Percentiles rank a stretch among this genome's conserved stretches.
Conservation (phyloP, 2,797 vertebrate species). For the Sus cebifrons region DNA sequence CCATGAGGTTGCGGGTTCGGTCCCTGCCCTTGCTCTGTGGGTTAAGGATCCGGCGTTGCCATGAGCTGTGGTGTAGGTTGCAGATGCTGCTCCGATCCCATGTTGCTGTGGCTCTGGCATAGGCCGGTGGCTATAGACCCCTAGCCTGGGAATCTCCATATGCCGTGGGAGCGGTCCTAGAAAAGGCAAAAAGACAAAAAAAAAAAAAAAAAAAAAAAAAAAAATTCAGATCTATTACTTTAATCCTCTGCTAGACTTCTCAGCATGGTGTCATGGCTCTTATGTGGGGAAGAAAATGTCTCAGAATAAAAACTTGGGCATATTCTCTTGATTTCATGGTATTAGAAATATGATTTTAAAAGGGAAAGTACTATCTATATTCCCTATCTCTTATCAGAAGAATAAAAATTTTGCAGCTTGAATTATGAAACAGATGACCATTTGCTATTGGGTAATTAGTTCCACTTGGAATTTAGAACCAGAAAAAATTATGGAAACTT, state of each 20-base stretch:
- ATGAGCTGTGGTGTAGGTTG: too few species aligned
- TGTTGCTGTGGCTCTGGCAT: too few species aligned
- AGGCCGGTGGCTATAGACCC: too few species aligned
- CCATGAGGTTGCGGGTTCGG: too few species aligned
- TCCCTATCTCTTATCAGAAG: not conserved
- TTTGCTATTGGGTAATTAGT: not conserved
- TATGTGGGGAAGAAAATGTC: not conserved
- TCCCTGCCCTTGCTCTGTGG: too few species aligned
- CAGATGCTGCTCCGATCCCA: too few species aligned
- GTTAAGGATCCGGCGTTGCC: too few species aligned
- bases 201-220: too few species aligned
- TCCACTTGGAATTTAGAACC: not conserved
- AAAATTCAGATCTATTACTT: not conserved
- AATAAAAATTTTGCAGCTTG: not conserved
- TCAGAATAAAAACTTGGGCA: not conserved
- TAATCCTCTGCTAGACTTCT: not conserved
- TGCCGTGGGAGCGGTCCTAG: too few species aligned
- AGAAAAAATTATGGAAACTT: conserved; percentile 8
- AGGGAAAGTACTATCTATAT: not conserved
- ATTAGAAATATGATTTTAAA: not conserved
- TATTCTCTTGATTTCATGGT: not conserved
- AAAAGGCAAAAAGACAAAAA: too few species aligned
- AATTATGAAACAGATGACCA: not conserved
- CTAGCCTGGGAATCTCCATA: too few species aligned
- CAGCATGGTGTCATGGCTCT: not conserved